Evolutionary conservation across 2,797 vertebrate genomes (phyloP).

Genomic region (Amblyopsis hoosieri): DNA sequence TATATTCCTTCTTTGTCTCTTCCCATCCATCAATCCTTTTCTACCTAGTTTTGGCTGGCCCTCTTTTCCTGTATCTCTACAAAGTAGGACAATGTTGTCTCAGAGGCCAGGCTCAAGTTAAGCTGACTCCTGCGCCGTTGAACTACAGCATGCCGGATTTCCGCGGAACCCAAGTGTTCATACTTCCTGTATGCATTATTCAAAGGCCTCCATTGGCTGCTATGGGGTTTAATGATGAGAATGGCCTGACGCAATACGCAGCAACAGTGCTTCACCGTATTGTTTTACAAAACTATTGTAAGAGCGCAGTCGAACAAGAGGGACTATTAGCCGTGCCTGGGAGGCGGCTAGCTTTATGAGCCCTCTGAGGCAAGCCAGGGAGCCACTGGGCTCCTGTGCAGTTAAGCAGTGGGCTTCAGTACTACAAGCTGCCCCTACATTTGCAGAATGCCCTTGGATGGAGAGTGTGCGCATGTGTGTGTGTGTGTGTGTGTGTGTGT

Average conservation of each 20-base stretch:
- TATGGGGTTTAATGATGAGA: slow-evolving; percentile 72
- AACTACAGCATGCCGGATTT: slow-evolving; percentile 35
- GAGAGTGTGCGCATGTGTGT: slow-evolving; percentile 35
- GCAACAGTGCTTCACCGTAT: slow-evolving; percentile 77
- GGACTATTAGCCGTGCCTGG: slow-evolving; percentile 65
- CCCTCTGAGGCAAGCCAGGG: slow-evolving; percentile 68
- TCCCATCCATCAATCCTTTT: slow-evolving; percentile 16
- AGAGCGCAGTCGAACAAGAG: slow-evolving; percentile 66
- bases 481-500: slow-evolving; percentile 6
- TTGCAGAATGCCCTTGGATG: slow-evolving; percentile 78
- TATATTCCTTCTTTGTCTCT: slow-evolving; percentile 14
- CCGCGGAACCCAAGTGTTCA: slow-evolving; percentile 48
- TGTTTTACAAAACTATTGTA: slow-evolving; percentile 78
- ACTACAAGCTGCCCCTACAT: slow-evolving; percentile 74
- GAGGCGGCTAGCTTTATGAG: slow-evolving; percentile 74
- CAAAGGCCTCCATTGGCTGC: slow-evolving; percentile 67
- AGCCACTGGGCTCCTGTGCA: slow-evolving; percentile 69
- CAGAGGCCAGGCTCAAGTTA: slow-evolving; percentile 35
- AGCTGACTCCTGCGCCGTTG: slow-evolving; percentile 19
- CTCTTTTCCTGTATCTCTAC: slow-evolving; percentile 10
- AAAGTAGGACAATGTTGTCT: slow-evolving; percentile 18
- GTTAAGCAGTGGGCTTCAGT: slow-evolving; percentile 63
- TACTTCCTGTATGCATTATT: slow-evolving; percentile 78
- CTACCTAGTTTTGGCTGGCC: slow-evolving; percentile 9
- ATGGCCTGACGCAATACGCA: slow-evolving; percentile 73